Percentiles rank a stretch among this genome's conserved stretches.
These are phyloP conservation scores for Hydropotes inermis DNA, from an alignment of 2,113 vertebrate genomes.

Conservation along the genomic window DNA sequence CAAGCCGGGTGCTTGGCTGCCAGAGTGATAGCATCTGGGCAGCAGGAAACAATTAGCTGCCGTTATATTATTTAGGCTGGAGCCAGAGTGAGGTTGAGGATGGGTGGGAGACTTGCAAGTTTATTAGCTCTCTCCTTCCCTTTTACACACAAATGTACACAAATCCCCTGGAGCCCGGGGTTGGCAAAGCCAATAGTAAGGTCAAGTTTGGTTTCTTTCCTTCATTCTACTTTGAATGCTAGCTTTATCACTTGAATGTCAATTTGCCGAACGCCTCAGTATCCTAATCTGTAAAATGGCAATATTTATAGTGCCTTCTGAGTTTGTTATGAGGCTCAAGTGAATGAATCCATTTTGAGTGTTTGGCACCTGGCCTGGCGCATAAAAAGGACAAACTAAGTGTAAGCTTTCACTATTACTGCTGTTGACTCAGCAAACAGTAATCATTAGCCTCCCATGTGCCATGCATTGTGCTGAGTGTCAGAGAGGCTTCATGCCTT, in stretches of 20 bases:
- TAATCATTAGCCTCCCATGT: background rate
- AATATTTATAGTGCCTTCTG: background rate
- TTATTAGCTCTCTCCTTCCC: slow-evolving; percentile 59
- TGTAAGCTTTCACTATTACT: background rate
- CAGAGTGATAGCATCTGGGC: slow-evolving; percentile 39
- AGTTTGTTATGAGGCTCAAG: background rate
- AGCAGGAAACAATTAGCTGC: slow-evolving; percentile 67
- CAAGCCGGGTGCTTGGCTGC: slow-evolving; percentile 21
- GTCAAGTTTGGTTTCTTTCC: slow-evolving; percentile 52
- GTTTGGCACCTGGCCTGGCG: background rate
- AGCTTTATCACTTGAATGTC: slow-evolving; percentile 1
- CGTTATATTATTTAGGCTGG: slow-evolving; percentile 52
- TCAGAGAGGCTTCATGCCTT: background rate
- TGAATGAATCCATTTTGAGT: background rate
- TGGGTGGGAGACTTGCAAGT: slow-evolving; percentile 51
- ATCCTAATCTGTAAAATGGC: slow-evolving; percentile 38
- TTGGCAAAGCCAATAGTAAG: slow-evolving; percentile 52
- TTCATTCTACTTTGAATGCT: background rate
- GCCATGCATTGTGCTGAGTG: background rate
- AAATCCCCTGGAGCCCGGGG: slow-evolving; percentile 32
- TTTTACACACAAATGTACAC: slow-evolving; percentile 48
- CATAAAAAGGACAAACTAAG: background rate
- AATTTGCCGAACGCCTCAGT: slow-evolving; percentile 27
- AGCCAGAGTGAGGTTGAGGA: slow-evolving; percentile 42
- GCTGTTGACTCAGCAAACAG: background rate